These are phyloP conservation scores for Rhogogaster chlorosoma DNA, from an alignment of 2,888 invertebrate genomes.

Conservation along the genomic window DNA sequence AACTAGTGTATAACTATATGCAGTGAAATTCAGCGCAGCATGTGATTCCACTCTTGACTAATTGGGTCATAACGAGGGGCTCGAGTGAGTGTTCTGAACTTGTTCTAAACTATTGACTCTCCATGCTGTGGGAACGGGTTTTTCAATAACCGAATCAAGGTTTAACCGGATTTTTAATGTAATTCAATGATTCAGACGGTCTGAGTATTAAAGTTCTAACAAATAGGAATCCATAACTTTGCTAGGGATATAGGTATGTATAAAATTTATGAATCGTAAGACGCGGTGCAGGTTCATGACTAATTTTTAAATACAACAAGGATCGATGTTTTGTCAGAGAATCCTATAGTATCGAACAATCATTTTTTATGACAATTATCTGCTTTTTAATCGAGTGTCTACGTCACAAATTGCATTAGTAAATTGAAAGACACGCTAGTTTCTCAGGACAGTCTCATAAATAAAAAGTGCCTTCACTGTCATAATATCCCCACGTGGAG, in stretches of 20 bases:
- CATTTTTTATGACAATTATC: neutral
- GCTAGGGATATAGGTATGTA: neutral
- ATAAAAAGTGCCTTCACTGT: neutral
- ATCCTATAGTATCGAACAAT: neutral
- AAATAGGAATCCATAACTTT: neutral
- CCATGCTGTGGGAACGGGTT: neutral
- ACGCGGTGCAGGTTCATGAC: neutral
- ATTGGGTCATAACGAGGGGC: neutral
- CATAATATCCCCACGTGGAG: neutral
- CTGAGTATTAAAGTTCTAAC: neutral
- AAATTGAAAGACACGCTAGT: neutral
- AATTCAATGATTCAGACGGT: neutral
- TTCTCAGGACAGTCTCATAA: neutral
- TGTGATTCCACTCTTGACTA: slow-evolving; percentile 1
- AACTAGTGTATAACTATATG: neutral
- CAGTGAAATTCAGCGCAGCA: neutral
- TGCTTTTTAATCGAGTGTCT: neutral
- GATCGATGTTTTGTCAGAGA: neutral
- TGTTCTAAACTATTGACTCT: neutral
- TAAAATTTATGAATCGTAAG: neutral
- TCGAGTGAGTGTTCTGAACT: neutral
- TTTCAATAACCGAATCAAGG: neutral
- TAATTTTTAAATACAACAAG: neutral
- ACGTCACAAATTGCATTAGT: neutral
- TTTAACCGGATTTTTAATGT: neutral